Percentiles rank a stretch among this genome's conserved stretches.
Evolutionary conservation across 2,888 invertebrate genomes (phyloP).

Genomic region (Harpalus rufipes): DNA sequence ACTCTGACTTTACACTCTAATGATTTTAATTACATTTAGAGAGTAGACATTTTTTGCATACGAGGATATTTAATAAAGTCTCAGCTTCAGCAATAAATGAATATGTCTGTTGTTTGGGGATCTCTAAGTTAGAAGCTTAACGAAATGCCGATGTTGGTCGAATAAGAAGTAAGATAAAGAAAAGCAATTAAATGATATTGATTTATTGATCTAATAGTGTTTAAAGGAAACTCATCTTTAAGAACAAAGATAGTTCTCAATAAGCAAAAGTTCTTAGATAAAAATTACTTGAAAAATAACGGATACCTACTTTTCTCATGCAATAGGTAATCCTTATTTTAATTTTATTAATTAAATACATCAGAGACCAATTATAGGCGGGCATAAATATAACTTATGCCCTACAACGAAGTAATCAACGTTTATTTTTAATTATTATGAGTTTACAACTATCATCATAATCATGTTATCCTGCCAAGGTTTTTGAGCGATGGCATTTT

Average conservation of each 20-base stretch:
- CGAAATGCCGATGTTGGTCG: background rate
- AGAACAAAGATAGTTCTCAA: background rate
- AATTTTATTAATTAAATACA: too few species aligned
- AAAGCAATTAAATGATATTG: conserved; percentile 20
- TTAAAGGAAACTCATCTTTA: background rate
- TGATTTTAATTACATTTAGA: background rate
- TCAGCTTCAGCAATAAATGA: background rate
- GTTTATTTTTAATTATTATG: too few species aligned
- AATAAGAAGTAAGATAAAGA: conserved; percentile 20
- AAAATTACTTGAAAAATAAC: background rate
- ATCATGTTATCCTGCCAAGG: too few species aligned
- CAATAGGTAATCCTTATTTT: too few species aligned
- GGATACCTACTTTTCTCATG: too few species aligned
- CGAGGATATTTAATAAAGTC: conserved; percentile 7
- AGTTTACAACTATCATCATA: too few species aligned
- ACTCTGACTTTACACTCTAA: background rate
- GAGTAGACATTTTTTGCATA: background rate
- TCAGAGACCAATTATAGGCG: too few species aligned
- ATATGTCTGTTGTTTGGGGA: background rate
- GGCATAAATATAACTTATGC: too few species aligned
- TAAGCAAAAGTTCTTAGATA: background rate
- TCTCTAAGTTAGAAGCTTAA: conserved; percentile 4
- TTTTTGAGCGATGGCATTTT: too few species aligned
- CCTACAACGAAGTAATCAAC: too few species aligned
- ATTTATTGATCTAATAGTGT: conserved; percentile 6